Evolutionary conservation across 2,113 vertebrate species (phyloP).

Genomic region (Gasterosteus aculeatus): DNA sequence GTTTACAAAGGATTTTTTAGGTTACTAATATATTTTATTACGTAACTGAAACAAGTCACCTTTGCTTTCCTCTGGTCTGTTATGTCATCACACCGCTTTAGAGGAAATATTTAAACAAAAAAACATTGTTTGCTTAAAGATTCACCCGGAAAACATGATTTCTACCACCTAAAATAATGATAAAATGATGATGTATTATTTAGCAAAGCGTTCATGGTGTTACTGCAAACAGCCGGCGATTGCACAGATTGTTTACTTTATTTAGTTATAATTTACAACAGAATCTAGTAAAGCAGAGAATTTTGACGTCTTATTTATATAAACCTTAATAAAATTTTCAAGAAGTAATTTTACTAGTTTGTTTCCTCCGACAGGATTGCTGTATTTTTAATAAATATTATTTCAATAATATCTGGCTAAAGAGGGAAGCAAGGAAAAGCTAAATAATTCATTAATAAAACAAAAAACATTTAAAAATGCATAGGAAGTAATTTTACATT

Average conservation of each 20-base stretch:
- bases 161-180: background rate
- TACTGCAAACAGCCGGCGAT: background rate
- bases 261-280: background rate
- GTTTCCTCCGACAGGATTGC: background rate
- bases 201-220: background rate
- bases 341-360: background rate
- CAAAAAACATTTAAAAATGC: background rate
- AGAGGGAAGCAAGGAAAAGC: background rate
- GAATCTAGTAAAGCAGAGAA: background rate
- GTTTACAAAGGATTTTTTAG: too few species aligned
- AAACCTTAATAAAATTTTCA: background rate
- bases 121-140: background rate
- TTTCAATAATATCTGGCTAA: background rate
- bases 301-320: background rate
- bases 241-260: background rate
- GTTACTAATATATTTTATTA: background rate
- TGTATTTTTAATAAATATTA: background rate
- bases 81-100: background rate
- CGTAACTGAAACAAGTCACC: background rate
- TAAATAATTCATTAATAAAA: background rate
- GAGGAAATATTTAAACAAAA: background rate
- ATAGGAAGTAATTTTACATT: background rate
- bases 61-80: background rate
- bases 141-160: too few species aligned
- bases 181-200: too few species aligned